Percentiles rank a stretch among this genome's conserved stretches.
Evolutionary conservation across 2,113 vertebrate species (phyloP).

Genomic region (Paratilapia polleni): DNA sequence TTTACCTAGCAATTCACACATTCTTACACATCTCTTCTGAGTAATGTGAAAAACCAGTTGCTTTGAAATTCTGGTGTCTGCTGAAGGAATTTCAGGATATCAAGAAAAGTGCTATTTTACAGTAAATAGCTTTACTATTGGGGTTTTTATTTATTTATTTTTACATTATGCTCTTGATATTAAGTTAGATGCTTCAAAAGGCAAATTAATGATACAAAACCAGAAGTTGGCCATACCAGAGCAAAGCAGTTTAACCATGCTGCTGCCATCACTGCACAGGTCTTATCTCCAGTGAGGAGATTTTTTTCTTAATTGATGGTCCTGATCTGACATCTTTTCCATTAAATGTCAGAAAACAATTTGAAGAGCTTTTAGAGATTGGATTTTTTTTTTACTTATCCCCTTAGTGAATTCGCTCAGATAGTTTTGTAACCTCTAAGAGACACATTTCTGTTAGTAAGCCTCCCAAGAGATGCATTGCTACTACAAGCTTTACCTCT

Average conservation of each 20-base stretch:
- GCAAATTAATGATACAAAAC: background rate
- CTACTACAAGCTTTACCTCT: constrained; percentile 34
- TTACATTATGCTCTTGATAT: background rate
- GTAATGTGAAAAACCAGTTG: background rate
- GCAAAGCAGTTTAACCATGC: background rate
- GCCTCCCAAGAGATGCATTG: constrained; percentile 33
- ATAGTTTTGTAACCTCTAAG: constrained; percentile 43
- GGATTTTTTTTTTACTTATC: constrained; percentile 11
- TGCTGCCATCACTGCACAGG: background rate
- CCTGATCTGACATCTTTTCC: constrained; percentile 10
- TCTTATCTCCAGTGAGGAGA: background rate
- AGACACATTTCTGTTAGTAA: constrained; percentile 46
- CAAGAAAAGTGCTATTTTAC: background rate
- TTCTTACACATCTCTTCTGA: background rate
- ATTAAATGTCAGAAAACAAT: constrained; percentile 46
- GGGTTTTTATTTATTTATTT: background rate
- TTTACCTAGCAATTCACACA: background rate
- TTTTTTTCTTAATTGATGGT: constrained; percentile 15
- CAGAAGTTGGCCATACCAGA: background rate
- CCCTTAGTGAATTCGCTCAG: constrained; percentile 20
- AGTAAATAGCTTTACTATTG: background rate
- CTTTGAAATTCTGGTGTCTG: background rate
- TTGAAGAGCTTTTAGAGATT: constrained; percentile 39
- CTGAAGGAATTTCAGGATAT: background rate
- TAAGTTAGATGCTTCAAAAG: background rate